Percentiles rank a stretch among this genome's conserved stretches.
phyloP scores from a whole-genome alignment of 2,113 vertebrate genomes.

The Nyctereutes procyonoides region DNA sequence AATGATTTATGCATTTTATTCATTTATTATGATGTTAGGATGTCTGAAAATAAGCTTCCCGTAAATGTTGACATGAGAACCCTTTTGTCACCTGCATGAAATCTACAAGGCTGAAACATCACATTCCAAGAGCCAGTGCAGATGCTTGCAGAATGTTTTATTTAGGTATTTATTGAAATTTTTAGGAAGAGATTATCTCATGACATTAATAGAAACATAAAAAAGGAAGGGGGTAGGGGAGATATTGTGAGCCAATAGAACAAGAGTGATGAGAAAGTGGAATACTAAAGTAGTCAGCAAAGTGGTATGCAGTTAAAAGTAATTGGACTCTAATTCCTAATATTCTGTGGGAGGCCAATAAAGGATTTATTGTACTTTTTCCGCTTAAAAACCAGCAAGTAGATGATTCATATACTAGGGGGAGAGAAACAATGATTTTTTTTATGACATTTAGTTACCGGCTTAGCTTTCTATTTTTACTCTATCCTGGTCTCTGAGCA shows the following conservation, averaged over 20 bases:
- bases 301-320: slow-evolving; percentile 24
- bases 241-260: neutral
- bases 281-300: slow-evolving; percentile 33
- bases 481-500: neutral
- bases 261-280: neutral
- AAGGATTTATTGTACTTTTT: slow-evolving; percentile 24
- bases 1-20: slow-evolving; percentile 57
- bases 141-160: neutral
- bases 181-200: neutral
- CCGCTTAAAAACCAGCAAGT: slow-evolving; percentile 33
- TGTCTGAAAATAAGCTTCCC: slow-evolving; percentile 48
- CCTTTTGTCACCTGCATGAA: slow-evolving; percentile 3
- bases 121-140: neutral
- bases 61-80: slow-evolving; percentile 37
- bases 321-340: slow-evolving; percentile 50
- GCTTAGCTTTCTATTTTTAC: slow-evolving; percentile 67
- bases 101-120: neutral
- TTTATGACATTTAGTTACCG: slow-evolving; percentile 24
- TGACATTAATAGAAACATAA: neutral
- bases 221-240: neutral
- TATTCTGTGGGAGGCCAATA: neutral
- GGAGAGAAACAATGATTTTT: neutral
- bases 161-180: neutral
- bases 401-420: slow-evolving; percentile 53
- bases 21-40: slow-evolving; percentile 36